Conservation (phyloP, 2,797 vertebrate genomes). For the Okamejei kenojei region DNA sequence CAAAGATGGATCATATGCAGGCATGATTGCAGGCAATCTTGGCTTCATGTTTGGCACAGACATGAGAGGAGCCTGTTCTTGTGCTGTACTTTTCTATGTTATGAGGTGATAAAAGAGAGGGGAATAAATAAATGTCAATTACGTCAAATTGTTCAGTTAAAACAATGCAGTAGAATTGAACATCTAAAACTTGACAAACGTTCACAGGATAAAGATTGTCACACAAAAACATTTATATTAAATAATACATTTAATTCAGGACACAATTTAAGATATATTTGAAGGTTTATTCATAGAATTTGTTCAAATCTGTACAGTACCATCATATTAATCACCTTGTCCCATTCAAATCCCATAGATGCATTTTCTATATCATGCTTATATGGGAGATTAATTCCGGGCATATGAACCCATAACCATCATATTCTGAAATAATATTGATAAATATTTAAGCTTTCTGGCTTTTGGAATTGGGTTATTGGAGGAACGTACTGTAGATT, state of each 20-base stretch:
- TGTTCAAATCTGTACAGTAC: background rate
- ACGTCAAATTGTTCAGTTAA: background rate
- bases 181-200: background rate
- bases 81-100: no score
- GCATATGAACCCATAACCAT: background rate
- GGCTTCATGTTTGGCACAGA: no score
- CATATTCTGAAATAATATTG: background rate
- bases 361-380: background rate
- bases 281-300: background rate
- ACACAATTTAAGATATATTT: background rate
- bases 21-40: no score
- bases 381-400: background rate
- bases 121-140: background rate
- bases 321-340: background rate
- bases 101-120: background rate
- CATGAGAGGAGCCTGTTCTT: no score
- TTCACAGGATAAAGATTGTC: background rate
- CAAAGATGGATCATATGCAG: no score
- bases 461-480: background rate
- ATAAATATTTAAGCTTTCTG: background rate
- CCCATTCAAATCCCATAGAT: background rate
- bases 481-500: no score
- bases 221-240: background rate
- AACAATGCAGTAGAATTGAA: background rate
- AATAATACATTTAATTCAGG: background rate